These are phyloP conservation scores for Gallinago media DNA, from an alignment of 2,113 vertebrate species.

Conservation along the genomic window DNA sequence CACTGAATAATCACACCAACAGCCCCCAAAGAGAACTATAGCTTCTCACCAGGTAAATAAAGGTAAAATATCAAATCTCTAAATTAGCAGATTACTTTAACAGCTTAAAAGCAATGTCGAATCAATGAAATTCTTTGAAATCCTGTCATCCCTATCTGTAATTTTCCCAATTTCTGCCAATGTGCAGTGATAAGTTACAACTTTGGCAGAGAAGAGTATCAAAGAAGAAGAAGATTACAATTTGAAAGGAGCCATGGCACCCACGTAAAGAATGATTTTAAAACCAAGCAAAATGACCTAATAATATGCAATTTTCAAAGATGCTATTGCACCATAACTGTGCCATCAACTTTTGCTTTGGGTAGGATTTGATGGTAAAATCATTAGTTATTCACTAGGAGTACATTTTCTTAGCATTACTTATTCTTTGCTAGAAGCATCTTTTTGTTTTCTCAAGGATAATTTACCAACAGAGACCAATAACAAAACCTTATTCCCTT, in stretches of 20 bases:
- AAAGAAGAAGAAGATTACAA: not conserved
- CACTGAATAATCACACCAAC: not conserved
- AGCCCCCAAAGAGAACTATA: not conserved
- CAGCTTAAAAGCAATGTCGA: not conserved
- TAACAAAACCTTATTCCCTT: not conserved
- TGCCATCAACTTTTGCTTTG: not conserved
- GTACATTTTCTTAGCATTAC: not conserved
- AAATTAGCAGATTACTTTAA: not conserved
- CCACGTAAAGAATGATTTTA: not conserved
- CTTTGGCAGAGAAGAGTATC: not conserved
- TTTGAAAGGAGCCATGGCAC: not conserved
- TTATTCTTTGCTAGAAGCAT: not conserved
- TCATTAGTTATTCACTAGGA: not conserved
- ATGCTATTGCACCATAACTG: not conserved
- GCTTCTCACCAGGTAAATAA: not conserved
- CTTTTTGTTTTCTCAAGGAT: not conserved
- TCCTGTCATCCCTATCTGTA: not conserved
- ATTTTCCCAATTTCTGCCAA: not conserved
- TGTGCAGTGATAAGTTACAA: not conserved
- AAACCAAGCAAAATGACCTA: not conserved
- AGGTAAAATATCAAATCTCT: not conserved
- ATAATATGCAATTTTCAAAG: not conserved
- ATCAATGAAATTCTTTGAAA: not conserved
- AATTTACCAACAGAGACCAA: slow-evolving; percentile 7
- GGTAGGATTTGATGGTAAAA: not conserved